A percentile compares a stretch with the other conserved stretches of the same genome.
Evolutionary conservation across 2,888 invertebrate species (phyloP).

Genomic region (Prosopocoilus inquinatus): DNA sequence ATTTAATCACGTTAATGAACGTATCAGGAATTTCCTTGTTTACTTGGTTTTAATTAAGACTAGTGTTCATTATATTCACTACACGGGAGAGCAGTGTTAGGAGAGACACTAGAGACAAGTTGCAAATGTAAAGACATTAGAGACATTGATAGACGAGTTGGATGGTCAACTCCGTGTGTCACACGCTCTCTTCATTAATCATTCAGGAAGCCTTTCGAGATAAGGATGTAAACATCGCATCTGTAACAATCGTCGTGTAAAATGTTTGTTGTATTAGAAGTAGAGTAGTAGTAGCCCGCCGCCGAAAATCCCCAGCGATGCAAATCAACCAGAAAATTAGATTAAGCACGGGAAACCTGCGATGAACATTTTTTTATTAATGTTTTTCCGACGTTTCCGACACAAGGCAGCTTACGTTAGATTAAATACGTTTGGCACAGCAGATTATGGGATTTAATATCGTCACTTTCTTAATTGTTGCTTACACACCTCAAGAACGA

Average conservation of each 20-base stretch:
- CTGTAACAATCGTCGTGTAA: slow-evolving; percentile 32
- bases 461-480: too few relatives aligned
- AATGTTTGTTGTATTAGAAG: slow-evolving; percentile 28
- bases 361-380: too few relatives aligned
- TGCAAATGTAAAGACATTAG: background rate
- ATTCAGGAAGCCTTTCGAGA: slow-evolving; percentile 4
- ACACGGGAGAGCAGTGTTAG: too few relatives aligned
- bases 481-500: background rate
- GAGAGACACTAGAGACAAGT: too few relatives aligned
- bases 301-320: background rate
- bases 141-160: slow-evolving; percentile 25
- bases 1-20: too few relatives aligned
- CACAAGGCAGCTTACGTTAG: too few relatives aligned
- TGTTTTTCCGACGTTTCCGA: too few relatives aligned
- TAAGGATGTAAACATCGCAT: slow-evolving; percentile 33
- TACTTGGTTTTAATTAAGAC: too few relatives aligned
- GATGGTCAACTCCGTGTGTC: slow-evolving; percentile 18
- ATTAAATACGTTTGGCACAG: too few relatives aligned
- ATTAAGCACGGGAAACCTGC: background rate
- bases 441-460: too few relatives aligned
- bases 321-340: slow-evolving; percentile 4
- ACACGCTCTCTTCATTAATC: slow-evolving; percentile 8
- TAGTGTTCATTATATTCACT: too few relatives aligned
- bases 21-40: too few relatives aligned
- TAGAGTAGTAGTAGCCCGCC: slow-evolving; percentile 5